phyloP scores from a whole-genome alignment of 2,888 invertebrate species.

The Metellina segmentata region DNA sequence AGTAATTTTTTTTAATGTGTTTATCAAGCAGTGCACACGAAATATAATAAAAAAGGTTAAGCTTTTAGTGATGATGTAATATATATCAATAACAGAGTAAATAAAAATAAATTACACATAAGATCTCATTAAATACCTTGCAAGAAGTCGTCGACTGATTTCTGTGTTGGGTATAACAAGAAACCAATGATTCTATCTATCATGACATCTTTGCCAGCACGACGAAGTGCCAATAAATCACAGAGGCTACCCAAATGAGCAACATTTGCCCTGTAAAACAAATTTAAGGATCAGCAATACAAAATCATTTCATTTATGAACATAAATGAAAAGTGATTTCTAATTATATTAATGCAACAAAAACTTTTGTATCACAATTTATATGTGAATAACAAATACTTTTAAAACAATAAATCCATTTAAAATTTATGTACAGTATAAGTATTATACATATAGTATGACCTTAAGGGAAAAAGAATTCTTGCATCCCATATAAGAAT shows the following conservation, averaged over 20 bases:
- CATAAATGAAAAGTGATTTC: not conserved
- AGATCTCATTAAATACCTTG: not conserved
- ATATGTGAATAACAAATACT: not conserved
- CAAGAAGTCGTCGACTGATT: constrained; percentile 51
- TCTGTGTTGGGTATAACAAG: constrained; percentile 46
- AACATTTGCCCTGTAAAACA: constrained; percentile 26
- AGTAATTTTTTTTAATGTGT: not conserved
- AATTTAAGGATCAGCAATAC: not conserved
- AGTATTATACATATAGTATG: not conserved
- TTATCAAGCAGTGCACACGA: too few relatives aligned
- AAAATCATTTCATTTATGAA: not conserved
- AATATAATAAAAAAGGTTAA: too few relatives aligned
- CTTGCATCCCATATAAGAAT: too few relatives aligned
- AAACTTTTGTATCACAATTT: not conserved
- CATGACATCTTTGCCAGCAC: constrained; percentile 64
- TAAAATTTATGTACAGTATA: not conserved
- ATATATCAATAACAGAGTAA: not conserved
- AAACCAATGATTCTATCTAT: constrained; percentile 65
- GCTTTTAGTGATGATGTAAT: not conserved
- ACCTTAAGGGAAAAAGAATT: too few relatives aligned
- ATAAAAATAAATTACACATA: not conserved
- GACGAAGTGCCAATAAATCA: constrained; percentile 51
- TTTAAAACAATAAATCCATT: too few relatives aligned
- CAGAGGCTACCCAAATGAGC: constrained; percentile 38
- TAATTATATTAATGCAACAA: not conserved